Conservation (phyloP, 2,113 vertebrate genomes). For the Hemiscyllium ocellatum region DNA sequence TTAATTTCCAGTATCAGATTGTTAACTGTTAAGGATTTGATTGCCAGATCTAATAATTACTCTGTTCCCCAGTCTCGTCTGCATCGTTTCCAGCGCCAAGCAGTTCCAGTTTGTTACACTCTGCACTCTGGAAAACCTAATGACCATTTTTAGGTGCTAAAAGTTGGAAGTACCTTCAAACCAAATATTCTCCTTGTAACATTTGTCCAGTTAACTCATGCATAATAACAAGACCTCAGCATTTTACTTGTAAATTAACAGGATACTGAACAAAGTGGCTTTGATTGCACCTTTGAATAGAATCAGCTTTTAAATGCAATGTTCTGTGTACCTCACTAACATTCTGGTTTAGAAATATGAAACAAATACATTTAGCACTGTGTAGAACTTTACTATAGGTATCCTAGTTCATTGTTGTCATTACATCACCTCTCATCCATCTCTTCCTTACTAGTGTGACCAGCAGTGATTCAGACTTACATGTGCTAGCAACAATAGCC, state of each 20-base stretch:
- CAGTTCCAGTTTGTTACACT: neutral
- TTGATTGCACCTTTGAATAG: neutral
- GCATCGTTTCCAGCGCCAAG: neutral
- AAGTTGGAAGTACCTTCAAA: neutral
- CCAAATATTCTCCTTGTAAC: neutral
- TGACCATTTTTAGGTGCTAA: neutral
- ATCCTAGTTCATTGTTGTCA: neutral
- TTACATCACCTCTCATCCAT: neutral
- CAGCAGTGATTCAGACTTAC: neutral
- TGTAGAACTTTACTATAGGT: neutral
- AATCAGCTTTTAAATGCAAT: neutral
- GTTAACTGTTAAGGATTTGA: neutral
- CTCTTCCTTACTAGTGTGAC: neutral
- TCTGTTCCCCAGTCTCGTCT: neutral
- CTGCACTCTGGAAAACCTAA: neutral
- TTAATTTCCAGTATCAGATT: slow-evolving; percentile 26
- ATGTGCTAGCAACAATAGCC: neutral
- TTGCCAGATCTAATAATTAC: neutral
- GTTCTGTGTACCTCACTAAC: neutral
- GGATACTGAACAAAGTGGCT: neutral
- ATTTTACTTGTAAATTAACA: neutral
- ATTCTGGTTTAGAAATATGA: neutral
- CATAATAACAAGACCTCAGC: neutral
- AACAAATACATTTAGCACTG: neutral
- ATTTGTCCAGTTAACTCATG: neutral